Conservation (phyloP, 2,888 invertebrate genomes). For the Gnatocerus cornutus region DNA sequence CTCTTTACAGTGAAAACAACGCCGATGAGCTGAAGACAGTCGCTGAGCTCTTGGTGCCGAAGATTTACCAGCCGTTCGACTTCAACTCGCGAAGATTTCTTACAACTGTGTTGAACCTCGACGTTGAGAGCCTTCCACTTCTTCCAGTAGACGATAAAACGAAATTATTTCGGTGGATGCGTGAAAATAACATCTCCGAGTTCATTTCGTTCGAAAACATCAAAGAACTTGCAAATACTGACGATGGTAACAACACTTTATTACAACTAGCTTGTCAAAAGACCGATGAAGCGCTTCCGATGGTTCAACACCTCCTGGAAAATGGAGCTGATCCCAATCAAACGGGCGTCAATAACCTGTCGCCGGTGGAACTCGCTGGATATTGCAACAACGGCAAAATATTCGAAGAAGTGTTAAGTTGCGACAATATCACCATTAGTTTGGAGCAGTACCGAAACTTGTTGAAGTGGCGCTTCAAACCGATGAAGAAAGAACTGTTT, state of each 20-base stretch:
- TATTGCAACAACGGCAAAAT: constrained; percentile 2
- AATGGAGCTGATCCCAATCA: constrained; percentile 26
- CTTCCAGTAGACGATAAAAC: too few species aligned
- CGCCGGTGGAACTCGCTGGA: constrained; percentile 38
- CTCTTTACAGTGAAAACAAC: background rate
- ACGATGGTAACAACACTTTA: constrained; percentile 26
- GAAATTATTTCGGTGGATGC: constrained; percentile 20
- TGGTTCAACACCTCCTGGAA: constrained; percentile 25
- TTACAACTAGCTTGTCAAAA: constrained; percentile 29
- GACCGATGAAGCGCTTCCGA: constrained; percentile 3
- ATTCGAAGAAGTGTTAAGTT: constrained; percentile 19
- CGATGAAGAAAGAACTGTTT: constrained; percentile 14
- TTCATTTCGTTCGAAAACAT: constrained; percentile 1
- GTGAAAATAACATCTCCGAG: background rate
- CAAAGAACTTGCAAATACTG: constrained; percentile 3
- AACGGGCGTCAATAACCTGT: background rate
- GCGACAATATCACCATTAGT: constrained; percentile 5
- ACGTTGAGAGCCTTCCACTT: too few species aligned
- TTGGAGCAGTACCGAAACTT: constrained; percentile 10
- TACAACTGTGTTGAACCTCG: too few species aligned
- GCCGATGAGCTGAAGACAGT: too few species aligned
- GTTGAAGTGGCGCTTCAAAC: constrained; percentile 6
- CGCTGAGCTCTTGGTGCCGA: too few species aligned
- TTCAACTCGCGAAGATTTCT: too few species aligned
- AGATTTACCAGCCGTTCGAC: too few species aligned